Base-by-base conservation (phyloP, 2,888 invertebrate genomes). In the Leucozona laternaria region DNA sequence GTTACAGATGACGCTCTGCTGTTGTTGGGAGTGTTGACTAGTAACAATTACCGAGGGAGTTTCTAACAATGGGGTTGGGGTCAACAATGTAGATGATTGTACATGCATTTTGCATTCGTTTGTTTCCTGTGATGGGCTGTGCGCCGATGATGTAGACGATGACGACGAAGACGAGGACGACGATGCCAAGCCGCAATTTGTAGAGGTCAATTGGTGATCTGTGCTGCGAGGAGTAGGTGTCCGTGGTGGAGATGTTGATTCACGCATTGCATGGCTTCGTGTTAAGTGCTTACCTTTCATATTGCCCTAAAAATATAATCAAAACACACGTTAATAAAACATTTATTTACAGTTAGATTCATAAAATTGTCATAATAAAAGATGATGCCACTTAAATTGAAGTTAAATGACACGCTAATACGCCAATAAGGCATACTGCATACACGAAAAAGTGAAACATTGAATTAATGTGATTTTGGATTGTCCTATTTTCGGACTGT, bases 241-340 rank as follows among this genome's bases (percentile, higher is more conserved):
- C 86, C 94, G 94, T 40, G 95, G 95, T 13, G 95, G 95, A 31
- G 95, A 95, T 64, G 96, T 95, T 88, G 97, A 96, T 92, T 98
- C 98, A 91, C 97, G 95, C 94, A 98, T 96, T 88, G 98, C 98
- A 93, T 97, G 97, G 91, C 97, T 97, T 90, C 98, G 95, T 80
- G 97, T 97, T 89, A 98, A 94, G 91, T 97, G 95, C 93, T 97
- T 97, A 88, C 96, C 94, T 94, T 97, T 97, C 92, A 96, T 95
- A 90, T 94, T 95, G 87, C 94, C 93, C 95, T 95, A 91, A 8
- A 92, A 92, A 53, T 11, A 86, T 62, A 28, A 45, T n/a, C n/a
- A 13, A 60, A 48, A 37, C 1, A 8, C 1, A 10, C 3, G 4
- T 34, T 34, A 1, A 34, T 34, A 13, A 15, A 31, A 10, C 2